Base-by-base conservation (phyloP, 2,113 vertebrate genomes). In the Verasper variegatus region DNA sequence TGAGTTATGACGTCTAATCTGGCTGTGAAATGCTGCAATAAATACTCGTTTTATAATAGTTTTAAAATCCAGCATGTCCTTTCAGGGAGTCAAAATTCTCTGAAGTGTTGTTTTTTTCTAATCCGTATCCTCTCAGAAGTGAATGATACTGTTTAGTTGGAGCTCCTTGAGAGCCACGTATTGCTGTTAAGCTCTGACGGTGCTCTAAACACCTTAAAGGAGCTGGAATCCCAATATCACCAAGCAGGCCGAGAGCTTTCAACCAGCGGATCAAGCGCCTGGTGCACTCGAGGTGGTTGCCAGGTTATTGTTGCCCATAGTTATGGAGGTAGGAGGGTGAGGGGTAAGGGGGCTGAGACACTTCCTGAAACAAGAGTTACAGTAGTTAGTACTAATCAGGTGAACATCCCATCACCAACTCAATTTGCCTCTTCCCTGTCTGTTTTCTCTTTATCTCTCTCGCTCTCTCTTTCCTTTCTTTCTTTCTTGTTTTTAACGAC, bases 301-400 rank as follows among this genome's bases (percentile, higher is more conserved):
- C 95, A 94, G 95, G 95, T 94, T 95, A 94, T 96, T 94, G 94
- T 95, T 96, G 94, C 94, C 90, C 84, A 20, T 86, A 88, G 92
- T 89, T 92, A 94, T 92, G 78, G 82, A 93, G 86, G 68, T 90
- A n/a, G 51, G 40, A 17, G 35, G 47, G 55, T 70, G 23, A 71
- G 88, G 87, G 31, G 6, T 31, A 6, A 5, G 31, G 31, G 6
- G 84, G 69, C 75, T 77, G 88, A 81, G 81, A 74, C 71, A 88
- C 83, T 86, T 92, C 88, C 80, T 90, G 82, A 89, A 84, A 86
- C 66, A 27, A 63, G 77, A 65, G 40, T 85, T 81, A 59, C 59
- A 68, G 45, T 78, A 76, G 66, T 77, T 84, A 24, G 77, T 59
- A 26, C 79, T 82, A 72, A 74, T 83, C 88, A 92, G 84, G 88